Base-by-base conservation (phyloP, 2,113 vertebrate species). In the Noturus placidus region DNA sequence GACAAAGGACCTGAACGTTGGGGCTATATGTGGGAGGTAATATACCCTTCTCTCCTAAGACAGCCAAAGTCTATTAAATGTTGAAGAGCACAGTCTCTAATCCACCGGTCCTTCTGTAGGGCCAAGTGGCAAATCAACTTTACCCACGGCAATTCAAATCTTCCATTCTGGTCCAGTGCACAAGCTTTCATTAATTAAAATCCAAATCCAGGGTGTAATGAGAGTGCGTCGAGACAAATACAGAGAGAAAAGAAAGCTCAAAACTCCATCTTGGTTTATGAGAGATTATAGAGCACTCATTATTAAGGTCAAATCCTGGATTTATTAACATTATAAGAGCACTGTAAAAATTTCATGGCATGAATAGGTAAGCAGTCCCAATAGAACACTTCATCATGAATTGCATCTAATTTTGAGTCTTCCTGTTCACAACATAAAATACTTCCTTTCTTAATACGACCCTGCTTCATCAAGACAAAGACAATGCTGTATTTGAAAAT, bases 31-130 rank as follows among this genome's bases (percentile, higher is more conserved):
- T 89, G 88, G 88, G 82, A 87, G 82, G 84, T 82, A 82, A 87
- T 83, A 89, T 88, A 88, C 50, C 79, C 52, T 52, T 63, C 88
- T 0, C 72, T 83, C 42, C 42, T 85, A 77, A 86, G 81, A n/a
- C 57, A 80, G 82, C 25, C 22, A 88, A 87, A 88, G 92, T 94
- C 89, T 87, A 92, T 93, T 90, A 91, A 91, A 92, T 90, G 87
- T 92, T 92, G 90, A 93, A 81, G 91, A 92, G 91, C 70, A 65
- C 86, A 56, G 42, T 83, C 90, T 89, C 90, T 93, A 93, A 93
- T 94, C 93, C 89, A 82, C 30, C 56, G 81, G 82, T 69, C 59
- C 59, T 35, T 77, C 82, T 84, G 38, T 33, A 52, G 70, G 63
- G 67, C 59, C 77, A 52, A 82, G 77, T 33, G 57, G 56, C 72